Evolutionary conservation across 2,797 vertebrate genomes (phyloP), one percentile per base, ranked within the genome.

Genomic region (Eulemur albifrons): DNA sequence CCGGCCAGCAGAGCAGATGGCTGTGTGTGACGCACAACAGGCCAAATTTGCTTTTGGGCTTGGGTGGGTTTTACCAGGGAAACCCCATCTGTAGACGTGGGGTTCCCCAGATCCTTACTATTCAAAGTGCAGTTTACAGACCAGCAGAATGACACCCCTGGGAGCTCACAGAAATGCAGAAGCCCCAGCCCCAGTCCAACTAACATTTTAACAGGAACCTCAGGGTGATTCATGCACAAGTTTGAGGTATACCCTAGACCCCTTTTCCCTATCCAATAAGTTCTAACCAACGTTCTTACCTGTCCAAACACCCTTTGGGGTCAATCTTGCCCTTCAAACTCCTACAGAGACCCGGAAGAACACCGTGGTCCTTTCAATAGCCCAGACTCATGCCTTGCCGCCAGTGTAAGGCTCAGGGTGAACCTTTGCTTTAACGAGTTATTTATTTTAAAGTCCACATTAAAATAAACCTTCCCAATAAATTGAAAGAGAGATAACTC

Each of bases 381-480:
- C 59, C 48, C n/a, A 27, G 48, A 57, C n/a, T 65, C 63, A 32
- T 0, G 12, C 61, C 81, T 50, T 65, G 67, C 40, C 83, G 40
- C 21, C 65, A 69, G 69, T 21, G 21, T 45, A 13, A 77, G 27
- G 43, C 77, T 86, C 82, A 83, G 2, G 0, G 67, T 21, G 45
- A 93, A 89, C 25, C 77, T 82, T 32, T 25, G 25, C 50, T 86
- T 70, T 84, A 84, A 69, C 30, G 8, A 72, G 88, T 89, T 94
- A 92, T 90, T 94, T 79, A 94, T 93, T 80, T 97, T 79, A 61
- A 92, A 92, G 75, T n/a, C 50, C 38, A 59, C 30, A 45, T 92
- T 92, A 95, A 94, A 97, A 96, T 72, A 90, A 94, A 86, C 35
- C 76, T 88, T 57, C 63, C 45, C 40, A 72, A 82, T 72, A 86